These are phyloP conservation scores for Natrix natrix DNA, from an alignment of 2,797 vertebrate species.

Conservation along the genomic window DNA sequence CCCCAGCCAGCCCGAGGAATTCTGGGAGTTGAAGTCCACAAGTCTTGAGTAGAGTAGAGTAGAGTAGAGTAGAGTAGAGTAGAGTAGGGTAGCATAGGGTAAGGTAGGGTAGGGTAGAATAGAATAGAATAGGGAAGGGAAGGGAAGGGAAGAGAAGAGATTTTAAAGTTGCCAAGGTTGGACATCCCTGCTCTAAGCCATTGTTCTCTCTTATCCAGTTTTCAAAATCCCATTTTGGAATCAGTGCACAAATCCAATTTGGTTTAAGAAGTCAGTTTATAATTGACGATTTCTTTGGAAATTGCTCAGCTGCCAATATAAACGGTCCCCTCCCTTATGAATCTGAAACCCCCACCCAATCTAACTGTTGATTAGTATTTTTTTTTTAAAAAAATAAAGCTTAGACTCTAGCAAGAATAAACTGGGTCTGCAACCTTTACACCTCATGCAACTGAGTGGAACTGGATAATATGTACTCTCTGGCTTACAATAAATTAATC, in stretches of 20 bases:
- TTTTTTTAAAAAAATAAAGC: neutral
- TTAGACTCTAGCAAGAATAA: neutral
- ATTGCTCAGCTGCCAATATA: neutral
- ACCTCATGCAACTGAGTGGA: neutral
- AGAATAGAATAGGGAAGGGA: too few species aligned
- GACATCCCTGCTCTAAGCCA: neutral
- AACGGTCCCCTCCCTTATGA: neutral
- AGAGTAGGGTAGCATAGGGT: too few species aligned
- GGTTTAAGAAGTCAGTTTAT: neutral
- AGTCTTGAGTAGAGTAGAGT: neutral
- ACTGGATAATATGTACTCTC: conserved; percentile 49
- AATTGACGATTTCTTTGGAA: neutral
- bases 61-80: too few species aligned
- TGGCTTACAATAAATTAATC: conserved; percentile 75
- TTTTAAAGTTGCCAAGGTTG: neutral
- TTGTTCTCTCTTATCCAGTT: neutral
- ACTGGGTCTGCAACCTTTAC: neutral
- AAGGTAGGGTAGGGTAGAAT: too few species aligned
- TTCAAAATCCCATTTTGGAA: neutral
- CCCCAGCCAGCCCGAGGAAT: neutral
- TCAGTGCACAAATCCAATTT: neutral
- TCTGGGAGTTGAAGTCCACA: neutral
- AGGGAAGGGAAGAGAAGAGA: too few species aligned
- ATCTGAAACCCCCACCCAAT: neutral
- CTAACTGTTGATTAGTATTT: neutral